These are phyloP conservation scores for Amaurobius ferox DNA, from an alignment of 2,888 invertebrate genomes.

Conservation along the genomic window DNA sequence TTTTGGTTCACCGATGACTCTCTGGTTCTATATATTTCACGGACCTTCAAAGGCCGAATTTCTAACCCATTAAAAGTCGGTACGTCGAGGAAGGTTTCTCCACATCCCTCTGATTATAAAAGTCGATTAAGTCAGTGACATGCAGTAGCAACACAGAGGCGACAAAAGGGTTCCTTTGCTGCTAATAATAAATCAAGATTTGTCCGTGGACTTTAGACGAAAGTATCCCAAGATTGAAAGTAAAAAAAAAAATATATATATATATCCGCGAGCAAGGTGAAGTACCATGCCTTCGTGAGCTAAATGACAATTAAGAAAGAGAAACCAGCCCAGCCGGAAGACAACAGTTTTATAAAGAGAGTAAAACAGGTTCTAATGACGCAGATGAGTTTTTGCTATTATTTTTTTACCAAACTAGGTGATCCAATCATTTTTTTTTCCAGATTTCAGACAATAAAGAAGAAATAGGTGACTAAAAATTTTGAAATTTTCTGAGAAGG, in stretches of 20 bases:
- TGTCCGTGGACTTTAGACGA: neutral
- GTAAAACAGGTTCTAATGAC: neutral
- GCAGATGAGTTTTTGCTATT: neutral
- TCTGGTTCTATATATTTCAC: neutral
- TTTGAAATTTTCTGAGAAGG: too few relatives aligned
- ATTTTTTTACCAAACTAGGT: neutral
- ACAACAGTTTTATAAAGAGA: neutral
- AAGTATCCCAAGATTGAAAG: neutral
- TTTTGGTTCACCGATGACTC: neutral
- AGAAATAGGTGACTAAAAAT: too few relatives aligned
- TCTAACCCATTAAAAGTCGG: neutral
- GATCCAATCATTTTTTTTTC: neutral
- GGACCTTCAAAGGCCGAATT: neutral
- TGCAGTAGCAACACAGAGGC: neutral
- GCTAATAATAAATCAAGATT: neutral
- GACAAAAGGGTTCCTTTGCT: neutral
- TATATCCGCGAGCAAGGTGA: conserved; percentile 15
- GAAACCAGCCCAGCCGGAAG: neutral
- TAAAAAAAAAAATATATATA: too few relatives aligned
- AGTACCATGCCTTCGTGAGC: neutral
- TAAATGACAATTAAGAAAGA: neutral
- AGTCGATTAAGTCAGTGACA: neutral
- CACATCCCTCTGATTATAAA: neutral
- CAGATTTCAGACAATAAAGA: too few relatives aligned
- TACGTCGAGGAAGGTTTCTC: neutral